Base-by-base conservation (phyloP, 2,797 vertebrate genomes). In the Tamandua tetradactyla region DNA sequence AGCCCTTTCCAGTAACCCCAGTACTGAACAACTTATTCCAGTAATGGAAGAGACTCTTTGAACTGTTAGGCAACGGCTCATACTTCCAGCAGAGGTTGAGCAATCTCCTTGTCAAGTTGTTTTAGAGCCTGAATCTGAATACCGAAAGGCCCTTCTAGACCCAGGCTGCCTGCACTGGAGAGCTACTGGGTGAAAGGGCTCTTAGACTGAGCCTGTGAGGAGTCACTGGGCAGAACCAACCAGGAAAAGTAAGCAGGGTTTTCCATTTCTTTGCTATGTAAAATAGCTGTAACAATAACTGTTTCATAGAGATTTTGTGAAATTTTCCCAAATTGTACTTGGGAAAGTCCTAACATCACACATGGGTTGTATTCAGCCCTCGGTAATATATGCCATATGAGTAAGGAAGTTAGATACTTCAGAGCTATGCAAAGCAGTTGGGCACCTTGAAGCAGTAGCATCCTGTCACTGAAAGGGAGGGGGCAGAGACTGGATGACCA, bases 101-200 rank as follows among this genome's bases (percentile, higher is more conserved):
- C 84, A 57, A 90, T 97, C 44, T 89, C 81, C 44, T 97, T 96
- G 72, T 69, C 2, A 5, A 87, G 91, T 52, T 81, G 59, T 92
- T 91, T 68, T 92, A 82, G 82, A 94, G 75, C 20, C 27, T 74
- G 32, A 74, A 52, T 92, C 69, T 90, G 47, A 42, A 32, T 40
- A 42, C 69, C 37, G 23, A 72, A 74, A 72, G 35, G 18, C 30
- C 22, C 37, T 69, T 57, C 27, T 72, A 59, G 40, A 64, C 32
- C 35, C 74, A 85, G 61, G 37, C 35, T 83, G 55, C 59, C 27
- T 47, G 52, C 57, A 47, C 42, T 17, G 3, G 57, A 81, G 64
- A 85, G 72, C 49, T 90, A 64, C 25, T 32, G 32, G 61, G 55
- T 61, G 14, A 72, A 87, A 94, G 59, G 14, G 37, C 12, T 20